A percentile compares a stretch with the other conserved stretches of the same genome.
phyloP scores from a whole-genome alignment of 2,888 invertebrate genomes.

The Chymomyza caudatula region DNA sequence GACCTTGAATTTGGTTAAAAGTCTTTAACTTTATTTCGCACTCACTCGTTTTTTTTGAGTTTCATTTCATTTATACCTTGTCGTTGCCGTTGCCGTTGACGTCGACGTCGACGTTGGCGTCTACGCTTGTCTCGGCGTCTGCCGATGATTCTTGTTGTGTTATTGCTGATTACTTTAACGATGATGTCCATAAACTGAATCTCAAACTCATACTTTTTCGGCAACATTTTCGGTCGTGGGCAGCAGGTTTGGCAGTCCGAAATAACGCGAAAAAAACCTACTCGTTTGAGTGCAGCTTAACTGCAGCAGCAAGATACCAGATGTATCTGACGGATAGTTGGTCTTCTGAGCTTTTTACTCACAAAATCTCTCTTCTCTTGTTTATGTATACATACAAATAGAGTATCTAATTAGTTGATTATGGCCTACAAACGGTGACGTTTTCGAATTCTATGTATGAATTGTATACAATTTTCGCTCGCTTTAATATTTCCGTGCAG shows the following conservation, averaged over 20 bases:
- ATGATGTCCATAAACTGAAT: slow-evolving; percentile 64
- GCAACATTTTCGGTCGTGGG: slow-evolving; percentile 28
- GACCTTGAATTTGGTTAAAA: slow-evolving; percentile 72
- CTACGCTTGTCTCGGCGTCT: slow-evolving; percentile 28
- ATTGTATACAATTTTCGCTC: slow-evolving; percentile 29
- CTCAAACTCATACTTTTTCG: slow-evolving; percentile 43
- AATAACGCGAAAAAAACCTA: background rate
- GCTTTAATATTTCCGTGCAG: slow-evolving; percentile 57
- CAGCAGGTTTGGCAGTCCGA: slow-evolving; percentile 47
- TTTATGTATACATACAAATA: slow-evolving; percentile 6
- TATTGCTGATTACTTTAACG: slow-evolving; percentile 67
- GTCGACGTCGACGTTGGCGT: slow-evolving; percentile 33
- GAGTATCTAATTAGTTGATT: slow-evolving; percentile 20
- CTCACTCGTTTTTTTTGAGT: slow-evolving; percentile 13
- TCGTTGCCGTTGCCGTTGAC: background rate
- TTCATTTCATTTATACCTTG: background rate
- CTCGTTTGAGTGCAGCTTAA: background rate
- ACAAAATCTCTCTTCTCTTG: background rate
- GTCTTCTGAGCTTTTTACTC: no score
- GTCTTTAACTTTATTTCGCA: slow-evolving; percentile 68
- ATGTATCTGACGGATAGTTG: no score
- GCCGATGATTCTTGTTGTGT: slow-evolving; percentile 58
- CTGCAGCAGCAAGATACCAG: background rate
- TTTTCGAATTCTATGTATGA: slow-evolving; percentile 28
- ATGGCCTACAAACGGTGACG: slow-evolving; percentile 36